Conservation (phyloP, 2,113 vertebrate genomes). For the Anas platyrhynchos region DNA sequence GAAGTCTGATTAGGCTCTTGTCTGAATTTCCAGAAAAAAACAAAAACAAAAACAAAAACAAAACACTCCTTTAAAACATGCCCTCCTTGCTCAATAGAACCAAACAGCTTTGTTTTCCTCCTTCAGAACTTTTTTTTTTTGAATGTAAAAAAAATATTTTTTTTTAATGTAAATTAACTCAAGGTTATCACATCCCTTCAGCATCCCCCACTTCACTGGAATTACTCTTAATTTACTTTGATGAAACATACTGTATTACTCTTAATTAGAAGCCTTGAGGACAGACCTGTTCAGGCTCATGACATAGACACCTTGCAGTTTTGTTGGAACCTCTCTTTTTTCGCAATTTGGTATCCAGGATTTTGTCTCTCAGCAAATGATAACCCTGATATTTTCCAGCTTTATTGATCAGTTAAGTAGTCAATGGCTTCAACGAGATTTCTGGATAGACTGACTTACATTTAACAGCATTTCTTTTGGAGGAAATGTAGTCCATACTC, state of each 20-base stretch:
- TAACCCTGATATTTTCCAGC: not conserved
- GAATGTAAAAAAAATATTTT: not conserved
- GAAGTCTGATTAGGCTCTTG: not conserved
- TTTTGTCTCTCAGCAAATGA: constrained; percentile 2
- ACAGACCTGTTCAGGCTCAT: not conserved
- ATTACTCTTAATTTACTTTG: constrained; percentile 41
- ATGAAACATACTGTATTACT: not conserved
- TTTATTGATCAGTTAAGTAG: not conserved
- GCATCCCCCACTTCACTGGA: not conserved
- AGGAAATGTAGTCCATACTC: not conserved
- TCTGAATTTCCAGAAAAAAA: not conserved
- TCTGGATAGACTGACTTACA: not conserved
- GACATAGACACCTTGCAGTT: not conserved
- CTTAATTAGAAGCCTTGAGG: constrained; percentile 36
- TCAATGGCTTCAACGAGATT: constrained; percentile 1
- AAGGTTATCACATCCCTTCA: constrained; percentile 32
- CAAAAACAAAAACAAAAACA: not conserved
- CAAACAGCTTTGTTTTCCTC: not conserved
- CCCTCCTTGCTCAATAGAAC: not conserved
- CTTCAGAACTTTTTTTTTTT: not conserved
- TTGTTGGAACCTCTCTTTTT: not conserved
- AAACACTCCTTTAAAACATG: not conserved
- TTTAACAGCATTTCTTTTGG: not conserved
- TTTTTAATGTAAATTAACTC: constrained; percentile 40
- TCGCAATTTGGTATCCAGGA: not conserved